Conservation (phyloP, 2,888 invertebrate species). For the Odiellus spinosus region DNA sequence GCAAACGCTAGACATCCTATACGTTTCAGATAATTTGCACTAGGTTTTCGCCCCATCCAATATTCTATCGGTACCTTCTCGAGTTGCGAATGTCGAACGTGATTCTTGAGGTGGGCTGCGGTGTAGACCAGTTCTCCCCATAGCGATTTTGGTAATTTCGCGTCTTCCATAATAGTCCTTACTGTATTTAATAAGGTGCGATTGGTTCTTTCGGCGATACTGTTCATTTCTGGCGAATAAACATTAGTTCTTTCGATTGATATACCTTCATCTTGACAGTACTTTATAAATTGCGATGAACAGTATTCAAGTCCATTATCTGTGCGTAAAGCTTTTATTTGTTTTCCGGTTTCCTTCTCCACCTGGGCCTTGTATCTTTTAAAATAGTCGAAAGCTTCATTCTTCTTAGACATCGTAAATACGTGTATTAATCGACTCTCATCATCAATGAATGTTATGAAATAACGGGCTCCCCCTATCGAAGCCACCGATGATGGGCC, state of each 20-base stretch:
- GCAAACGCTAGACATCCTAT: not conserved
- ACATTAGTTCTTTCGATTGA: not conserved
- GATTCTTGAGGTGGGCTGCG: no score
- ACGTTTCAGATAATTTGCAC: not conserved
- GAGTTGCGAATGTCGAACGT: not conserved
- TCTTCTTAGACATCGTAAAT: slow-evolving; percentile 3
- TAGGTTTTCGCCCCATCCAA: not conserved
- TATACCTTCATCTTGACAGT: not conserved
- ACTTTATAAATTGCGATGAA: not conserved
- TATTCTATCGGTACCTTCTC: not conserved
- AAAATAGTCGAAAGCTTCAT: not conserved
- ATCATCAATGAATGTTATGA: slow-evolving; percentile 9
- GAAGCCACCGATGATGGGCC: slow-evolving; percentile 6
- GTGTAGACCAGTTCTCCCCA: no score
- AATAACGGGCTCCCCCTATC: slow-evolving; percentile 3
- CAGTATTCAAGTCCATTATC: slow-evolving; percentile 1
- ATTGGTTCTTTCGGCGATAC: slow-evolving; percentile 3
- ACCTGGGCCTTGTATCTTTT: no score
- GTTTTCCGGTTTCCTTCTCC: no score
- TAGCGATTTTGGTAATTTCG: no score
- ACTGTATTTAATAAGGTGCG: not conserved
- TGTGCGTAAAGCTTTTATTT: not conserved
- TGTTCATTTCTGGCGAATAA: slow-evolving; percentile 4
- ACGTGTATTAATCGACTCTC: slow-evolving; percentile 1
- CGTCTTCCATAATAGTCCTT: not conserved